These are phyloP conservation scores for Drosophila baimaii DNA, from an alignment of 1,140 invertebrate species.

Conservation along the genomic window DNA sequence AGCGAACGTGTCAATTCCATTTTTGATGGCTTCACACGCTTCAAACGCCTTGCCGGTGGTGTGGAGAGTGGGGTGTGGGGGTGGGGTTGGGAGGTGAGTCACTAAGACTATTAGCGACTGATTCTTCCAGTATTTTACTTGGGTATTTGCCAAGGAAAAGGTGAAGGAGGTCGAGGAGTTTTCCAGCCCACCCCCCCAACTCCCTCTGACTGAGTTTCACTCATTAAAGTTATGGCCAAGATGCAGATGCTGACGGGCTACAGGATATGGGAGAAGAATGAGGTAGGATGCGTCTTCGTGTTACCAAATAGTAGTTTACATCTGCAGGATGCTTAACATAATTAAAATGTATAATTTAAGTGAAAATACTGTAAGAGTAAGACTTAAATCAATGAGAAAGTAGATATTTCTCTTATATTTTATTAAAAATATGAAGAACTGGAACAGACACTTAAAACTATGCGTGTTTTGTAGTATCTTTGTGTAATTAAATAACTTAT, in stretches of 20 bases:
- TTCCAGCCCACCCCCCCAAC: not conserved
- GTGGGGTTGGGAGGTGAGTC: not conserved
- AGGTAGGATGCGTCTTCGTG: not conserved
- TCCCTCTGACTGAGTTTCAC: not conserved
- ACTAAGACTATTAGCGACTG: constrained; percentile 30
- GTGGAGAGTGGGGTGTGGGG: not conserved
- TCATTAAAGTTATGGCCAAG: constrained; percentile 20
- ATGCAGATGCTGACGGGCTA: not conserved
- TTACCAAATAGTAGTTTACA: not conserved
- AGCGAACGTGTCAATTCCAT: constrained; percentile 69
- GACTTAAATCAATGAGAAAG: too few relatives aligned
- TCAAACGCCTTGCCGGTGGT: constrained; percentile 25
- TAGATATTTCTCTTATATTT: too few relatives aligned
- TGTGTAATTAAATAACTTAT: too few relatives aligned
- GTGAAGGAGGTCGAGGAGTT: too few relatives aligned
- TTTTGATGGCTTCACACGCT: constrained; percentile 60
- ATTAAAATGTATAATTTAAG: not conserved
- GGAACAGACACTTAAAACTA: too few relatives aligned
- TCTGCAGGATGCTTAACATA: not conserved
- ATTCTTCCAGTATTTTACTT: constrained; percentile 18
- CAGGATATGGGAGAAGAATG: not conserved
- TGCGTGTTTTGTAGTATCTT: too few relatives aligned
- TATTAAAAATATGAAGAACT: too few relatives aligned
- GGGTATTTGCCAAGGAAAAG: constrained; percentile 22
- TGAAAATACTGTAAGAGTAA: too few relatives aligned